phyloP scores from a whole-genome alignment of 1,140 invertebrate species.

The Procambarus clarkii region DNA sequence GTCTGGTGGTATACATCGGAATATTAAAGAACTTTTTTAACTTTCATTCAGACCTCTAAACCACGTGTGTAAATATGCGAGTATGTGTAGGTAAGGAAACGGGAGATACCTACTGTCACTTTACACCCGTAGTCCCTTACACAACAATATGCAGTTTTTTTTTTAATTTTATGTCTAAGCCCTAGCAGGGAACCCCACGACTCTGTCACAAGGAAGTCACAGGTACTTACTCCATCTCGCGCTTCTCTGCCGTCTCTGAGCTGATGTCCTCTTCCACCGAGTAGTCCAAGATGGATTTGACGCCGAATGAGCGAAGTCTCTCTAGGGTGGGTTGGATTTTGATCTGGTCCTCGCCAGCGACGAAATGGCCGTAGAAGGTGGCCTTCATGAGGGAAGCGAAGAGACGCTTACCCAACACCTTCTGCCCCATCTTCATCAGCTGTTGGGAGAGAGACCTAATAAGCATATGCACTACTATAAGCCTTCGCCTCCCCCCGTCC shows the following conservation, averaged over 20 bases:
- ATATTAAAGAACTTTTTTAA: too few relatives aligned
- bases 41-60: too few relatives aligned
- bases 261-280: conserved; percentile 97
- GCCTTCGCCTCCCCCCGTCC: not conserved
- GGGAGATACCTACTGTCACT: too few relatives aligned
- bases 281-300: conserved; percentile 99
- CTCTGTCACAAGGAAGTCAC: too few relatives aligned
- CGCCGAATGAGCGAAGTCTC: conserved; percentile 93
- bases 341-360: conserved; percentile 94
- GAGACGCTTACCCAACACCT: conserved; percentile 88
- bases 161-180: too few relatives aligned
- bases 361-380: conserved; percentile 99
- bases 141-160: too few relatives aligned
- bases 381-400: conserved; percentile 93
- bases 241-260: conserved; percentile 91
- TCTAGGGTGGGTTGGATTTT: conserved; percentile 90
- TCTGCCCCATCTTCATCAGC: conserved; percentile 90
- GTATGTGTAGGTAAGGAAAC: too few relatives aligned
- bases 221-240: conserved; percentile 90
- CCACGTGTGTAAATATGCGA: too few relatives aligned
- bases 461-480: too few relatives aligned
- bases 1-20: too few relatives aligned
- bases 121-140: too few relatives aligned
- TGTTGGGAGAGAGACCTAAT: conserved; percentile 75
- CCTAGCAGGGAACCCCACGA: too few relatives aligned